These are phyloP conservation scores for Enoplolaimus lenunculus DNA, from an alignment of 2,888 invertebrate species.

Conservation along the genomic window DNA sequence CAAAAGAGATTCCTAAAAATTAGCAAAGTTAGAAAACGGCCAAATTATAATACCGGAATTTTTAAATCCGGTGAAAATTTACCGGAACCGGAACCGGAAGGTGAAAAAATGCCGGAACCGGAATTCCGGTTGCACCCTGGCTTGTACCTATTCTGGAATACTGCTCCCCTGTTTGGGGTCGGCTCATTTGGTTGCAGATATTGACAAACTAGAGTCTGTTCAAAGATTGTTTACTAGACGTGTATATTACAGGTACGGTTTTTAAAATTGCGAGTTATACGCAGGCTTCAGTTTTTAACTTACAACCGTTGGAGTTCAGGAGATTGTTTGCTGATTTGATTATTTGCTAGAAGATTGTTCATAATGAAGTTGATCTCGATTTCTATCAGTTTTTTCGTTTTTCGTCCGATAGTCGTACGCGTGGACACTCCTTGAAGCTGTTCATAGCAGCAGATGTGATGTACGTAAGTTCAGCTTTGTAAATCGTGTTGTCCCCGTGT, in stretches of 20 bases:
- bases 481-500: neutral
- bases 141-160: neutral
- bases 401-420: neutral
- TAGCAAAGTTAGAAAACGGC: no score
- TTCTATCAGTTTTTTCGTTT: neutral
- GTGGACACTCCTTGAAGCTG: neutral
- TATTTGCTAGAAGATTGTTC: neutral
- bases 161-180: neutral
- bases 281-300: no score
- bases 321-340: neutral
- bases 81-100: no score
- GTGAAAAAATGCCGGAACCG: no score
- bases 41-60: no score
- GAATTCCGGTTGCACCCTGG: no score
- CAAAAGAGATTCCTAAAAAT: no score
- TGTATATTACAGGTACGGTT: neutral
- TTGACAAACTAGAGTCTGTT: slow-evolving; percentile 1
- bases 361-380: neutral
- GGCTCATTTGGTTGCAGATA: neutral
- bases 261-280: neutral
- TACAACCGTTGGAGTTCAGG: neutral
- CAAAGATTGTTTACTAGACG: neutral
- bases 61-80: no score
- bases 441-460: neutral
- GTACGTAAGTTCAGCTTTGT: neutral